Base-by-base conservation (phyloP, 64 coral and sea anemone species). In the Trachythela sp. region DNA sequence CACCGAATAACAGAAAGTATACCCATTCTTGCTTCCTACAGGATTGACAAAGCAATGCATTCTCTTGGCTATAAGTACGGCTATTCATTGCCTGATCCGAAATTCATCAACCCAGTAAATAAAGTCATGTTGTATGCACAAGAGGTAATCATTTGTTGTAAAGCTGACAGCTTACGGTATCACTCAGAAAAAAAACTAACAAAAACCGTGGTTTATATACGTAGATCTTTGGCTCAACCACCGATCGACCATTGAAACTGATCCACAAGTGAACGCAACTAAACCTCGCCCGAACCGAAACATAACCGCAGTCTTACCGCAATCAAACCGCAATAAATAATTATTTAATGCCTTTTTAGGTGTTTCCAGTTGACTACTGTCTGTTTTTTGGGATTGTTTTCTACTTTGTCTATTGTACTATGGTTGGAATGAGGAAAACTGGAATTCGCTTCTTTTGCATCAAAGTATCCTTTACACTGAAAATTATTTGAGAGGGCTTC, bases 361-460 rank as follows among this genome's bases (percentile, higher is more conserved):
- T 99, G 30, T 99, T 99, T 86, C 96, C 96, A 1, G 42, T 99
- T 22, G 96, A 99, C 80, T 99, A 99, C 72, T 99, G 96, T 41
- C 85, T 99, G 86, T 99, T 99, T 92, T 85, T 99, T 48, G 91
- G 42, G 14, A 89, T 99, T 45, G 96, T 99, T 14, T 86, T 99
- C 30, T 94, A 94, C 56, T 99, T 99, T 70, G 22, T 99, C 15
- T 99, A 93, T 51, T 88, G 91, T 6, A 91, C 96, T 40, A 99
- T 99, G 96, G 89, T 93, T 6, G 96, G 96, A 22, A 94, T 99
- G 50, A 94, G 90, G 40, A 83, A 89, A 36, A 60, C 92, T 60
- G 93, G 96, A 34, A 99, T 99, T 84, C 91, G 96, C 6, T 99
- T 93, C 89, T 99, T 93, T 38, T 99, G 96, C 67, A 92, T 99